Evolutionary conservation across 1,140 invertebrate species (phyloP), one percentile per base, ranked within the genome.

Genomic region (Aphaenogaster floridana): DNA sequence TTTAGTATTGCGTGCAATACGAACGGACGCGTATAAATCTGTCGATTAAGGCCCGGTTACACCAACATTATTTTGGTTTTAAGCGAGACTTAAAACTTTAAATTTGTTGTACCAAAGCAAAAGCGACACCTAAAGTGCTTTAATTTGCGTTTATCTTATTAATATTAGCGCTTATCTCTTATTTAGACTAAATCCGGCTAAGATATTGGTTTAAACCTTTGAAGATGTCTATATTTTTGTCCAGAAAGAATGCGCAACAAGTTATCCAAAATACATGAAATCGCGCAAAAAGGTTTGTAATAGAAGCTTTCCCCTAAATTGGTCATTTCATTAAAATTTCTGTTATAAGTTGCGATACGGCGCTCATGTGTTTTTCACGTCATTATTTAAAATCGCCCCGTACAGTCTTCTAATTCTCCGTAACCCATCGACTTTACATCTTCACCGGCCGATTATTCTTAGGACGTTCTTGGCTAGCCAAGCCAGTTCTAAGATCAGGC

Each of bases 401-500:
- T 28, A 11, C 11, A 72, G 42, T 61, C 17, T 59, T n/a, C 21
- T 5, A 74, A 61, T 61, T 42, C 5, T 34, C 15, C 68, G 52
- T 36, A 59, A 48, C 21, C 15, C 48, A 66, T 79, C 48, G 59
- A 39, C 48, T 48, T 85, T 34, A 48, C 71, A 34, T 77, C 21
- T 78, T 64, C 21, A 39, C 36, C 52, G 79, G 45, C 61, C 72
- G 74, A 79, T 78, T 78, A 84, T 84, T 84, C 80, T 84, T 84
- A 84, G 80, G 80, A 84, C 88, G 81, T 89, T 91, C 84, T 92
- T 92, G 83, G 78, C 91, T 90, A 88, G 84, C 90, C 42, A 80
- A 79, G 81, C 81, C 63, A 36, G 39, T 78, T 61, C 88, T 66
- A 81, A 76, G 57, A 64, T 52, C 69, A 94, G 88, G 76, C 89